A percentile compares a stretch with the other conserved stretches of the same genome.
Conservation (phyloP, 2,888 invertebrate genomes). For the Xiphydria camelus region DNA sequence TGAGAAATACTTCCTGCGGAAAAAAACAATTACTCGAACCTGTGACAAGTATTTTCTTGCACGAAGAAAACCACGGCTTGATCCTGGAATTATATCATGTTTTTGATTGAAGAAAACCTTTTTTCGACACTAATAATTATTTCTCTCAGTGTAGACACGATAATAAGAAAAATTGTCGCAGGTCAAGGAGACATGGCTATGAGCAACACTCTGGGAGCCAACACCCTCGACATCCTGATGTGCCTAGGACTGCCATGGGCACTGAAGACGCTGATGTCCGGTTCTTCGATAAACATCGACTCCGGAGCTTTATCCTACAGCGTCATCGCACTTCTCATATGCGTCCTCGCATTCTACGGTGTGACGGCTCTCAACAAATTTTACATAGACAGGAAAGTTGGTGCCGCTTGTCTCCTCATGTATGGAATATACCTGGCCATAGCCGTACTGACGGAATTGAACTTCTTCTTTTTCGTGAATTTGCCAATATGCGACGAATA, state of each 20-base stretch:
- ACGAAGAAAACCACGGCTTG: too few species aligned
- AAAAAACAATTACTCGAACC: too few species aligned
- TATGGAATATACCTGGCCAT: slow-evolving; percentile 75
- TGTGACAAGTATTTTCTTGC: too few species aligned
- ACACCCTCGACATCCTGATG: slow-evolving; percentile 81
- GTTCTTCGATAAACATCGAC: slow-evolving; percentile 67
- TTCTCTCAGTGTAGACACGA: too few species aligned
- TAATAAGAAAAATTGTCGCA: slow-evolving; percentile 57
- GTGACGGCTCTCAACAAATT: slow-evolving; percentile 73
- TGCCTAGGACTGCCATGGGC: slow-evolving; percentile 87
- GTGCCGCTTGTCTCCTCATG: slow-evolving; percentile 66
- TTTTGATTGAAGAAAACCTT: too few species aligned
- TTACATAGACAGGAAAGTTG: slow-evolving; percentile 70
- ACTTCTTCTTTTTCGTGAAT: slow-evolving; percentile 64
- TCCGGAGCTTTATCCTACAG: slow-evolving; percentile 83
- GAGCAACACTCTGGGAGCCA: slow-evolving; percentile 84
- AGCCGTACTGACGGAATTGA: slow-evolving; percentile 79
- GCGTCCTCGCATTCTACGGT: slow-evolving; percentile 71
- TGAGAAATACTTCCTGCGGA: too few species aligned
- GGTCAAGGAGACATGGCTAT: slow-evolving; percentile 86
- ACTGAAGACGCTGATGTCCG: slow-evolving; percentile 68
- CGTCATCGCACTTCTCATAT: slow-evolving; percentile 75
- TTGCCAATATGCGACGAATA: slow-evolving; percentile 39
- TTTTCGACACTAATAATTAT: too few species aligned
- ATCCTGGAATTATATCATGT: too few species aligned